Conservation (phyloP, 2,888 invertebrate species). For the Pterostichus niger region DNA sequence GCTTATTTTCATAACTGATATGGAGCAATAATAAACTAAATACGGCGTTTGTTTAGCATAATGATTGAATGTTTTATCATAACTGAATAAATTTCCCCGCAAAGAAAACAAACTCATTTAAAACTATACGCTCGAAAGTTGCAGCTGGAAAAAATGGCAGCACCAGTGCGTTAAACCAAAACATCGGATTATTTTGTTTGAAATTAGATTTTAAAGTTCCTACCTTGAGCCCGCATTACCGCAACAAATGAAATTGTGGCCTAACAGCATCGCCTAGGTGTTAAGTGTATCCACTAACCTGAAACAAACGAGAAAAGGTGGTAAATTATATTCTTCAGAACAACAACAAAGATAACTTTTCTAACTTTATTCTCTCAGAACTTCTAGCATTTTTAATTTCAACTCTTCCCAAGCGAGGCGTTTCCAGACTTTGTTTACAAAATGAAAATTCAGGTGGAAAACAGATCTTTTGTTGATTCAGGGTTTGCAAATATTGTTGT, state of each 20-base stretch:
- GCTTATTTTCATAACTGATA: conserved; percentile 64
- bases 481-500: too few species aligned
- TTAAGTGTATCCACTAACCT: conserved; percentile 4
- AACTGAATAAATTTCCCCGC: conserved; percentile 57
- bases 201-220: conserved; percentile 48
- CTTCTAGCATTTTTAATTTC: conserved; percentile 9
- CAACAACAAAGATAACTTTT: neutral
- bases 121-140: conserved; percentile 55
- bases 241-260: conserved; percentile 30
- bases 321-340: conserved; percentile 15
- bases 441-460: neutral
- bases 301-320: conserved; percentile 12
- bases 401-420: neutral
- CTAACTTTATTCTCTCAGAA: neutral
- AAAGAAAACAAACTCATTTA: conserved; percentile 63
- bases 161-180: conserved; percentile 47
- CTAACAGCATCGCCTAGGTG: conserved; percentile 8
- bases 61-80: conserved; percentile 65
- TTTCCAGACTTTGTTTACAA: neutral
- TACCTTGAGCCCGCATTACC: conserved; percentile 17
- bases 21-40: conserved; percentile 62
- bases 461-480: too few species aligned
- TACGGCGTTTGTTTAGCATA: conserved; percentile 60
- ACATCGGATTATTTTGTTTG: conserved; percentile 51
- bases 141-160: conserved; percentile 21